These are phyloP conservation scores for Abrostola triplasia DNA, from an alignment of 2,888 invertebrate species.

Conservation along the genomic window DNA sequence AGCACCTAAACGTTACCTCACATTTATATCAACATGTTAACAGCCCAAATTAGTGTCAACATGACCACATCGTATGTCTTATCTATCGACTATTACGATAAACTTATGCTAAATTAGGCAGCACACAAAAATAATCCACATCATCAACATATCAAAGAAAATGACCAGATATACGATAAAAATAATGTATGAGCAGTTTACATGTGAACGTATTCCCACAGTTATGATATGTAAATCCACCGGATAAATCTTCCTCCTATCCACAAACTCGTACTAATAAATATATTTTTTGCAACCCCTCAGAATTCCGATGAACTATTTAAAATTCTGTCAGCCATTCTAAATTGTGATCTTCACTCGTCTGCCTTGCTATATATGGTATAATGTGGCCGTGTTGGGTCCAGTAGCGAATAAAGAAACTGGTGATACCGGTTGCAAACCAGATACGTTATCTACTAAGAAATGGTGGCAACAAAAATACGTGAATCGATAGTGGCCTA, in stretches of 20 bases:
- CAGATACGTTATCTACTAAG: constrained; percentile 59
- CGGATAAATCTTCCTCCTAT: background rate
- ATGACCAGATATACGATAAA: constrained; percentile 10
- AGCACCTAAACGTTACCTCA: too few species aligned
- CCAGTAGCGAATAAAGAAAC: constrained; percentile 59
- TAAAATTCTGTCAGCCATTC: constrained; percentile 53
- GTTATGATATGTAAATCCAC: constrained; percentile 16
- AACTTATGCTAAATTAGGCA: constrained; percentile 3
- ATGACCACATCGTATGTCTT: too few species aligned
- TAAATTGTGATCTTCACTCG: constrained; percentile 49
- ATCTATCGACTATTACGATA: too few species aligned
- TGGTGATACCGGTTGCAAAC: constrained; percentile 65
- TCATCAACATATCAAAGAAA: constrained; percentile 7
- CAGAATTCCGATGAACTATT: constrained; percentile 53
- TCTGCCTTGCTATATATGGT: constrained; percentile 50
- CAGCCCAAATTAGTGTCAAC: too few species aligned
- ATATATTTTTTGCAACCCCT: constrained; percentile 21
- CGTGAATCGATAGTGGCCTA: constrained; percentile 58
- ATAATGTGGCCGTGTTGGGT: constrained; percentile 49
- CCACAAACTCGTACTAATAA: constrained; percentile 27
- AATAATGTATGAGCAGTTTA: background rate
- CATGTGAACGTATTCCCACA: constrained; percentile 4
- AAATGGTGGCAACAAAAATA: constrained; percentile 55
- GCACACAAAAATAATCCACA: background rate
- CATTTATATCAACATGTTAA: too few species aligned